A percentile compares a stretch with the other conserved stretches of the same genome.
These are phyloP conservation scores for Stratiomys singularior DNA, from an alignment of 2,888 invertebrate species.

Conservation along the genomic window DNA sequence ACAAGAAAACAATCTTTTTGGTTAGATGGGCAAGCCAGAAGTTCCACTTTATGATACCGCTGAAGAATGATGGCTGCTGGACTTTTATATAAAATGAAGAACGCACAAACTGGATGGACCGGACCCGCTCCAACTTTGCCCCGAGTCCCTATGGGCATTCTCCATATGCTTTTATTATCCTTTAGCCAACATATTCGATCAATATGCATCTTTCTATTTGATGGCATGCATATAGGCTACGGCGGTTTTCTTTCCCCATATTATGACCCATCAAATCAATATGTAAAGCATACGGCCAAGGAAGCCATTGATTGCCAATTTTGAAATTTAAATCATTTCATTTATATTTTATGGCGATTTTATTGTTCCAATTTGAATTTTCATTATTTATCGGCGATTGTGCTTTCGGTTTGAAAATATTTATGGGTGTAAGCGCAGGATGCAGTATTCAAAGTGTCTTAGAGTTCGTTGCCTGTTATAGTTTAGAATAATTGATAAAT, in stretches of 20 bases:
- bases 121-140: neutral
- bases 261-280: too few relatives aligned
- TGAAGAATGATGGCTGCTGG: conserved; percentile 38
- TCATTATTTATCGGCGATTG: conserved; percentile 26
- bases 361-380: conserved; percentile 53
- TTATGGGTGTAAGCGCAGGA: too few relatives aligned
- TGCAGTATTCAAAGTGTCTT: too few relatives aligned
- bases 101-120: neutral
- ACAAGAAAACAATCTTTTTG: conserved; percentile 19
- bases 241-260: too few relatives aligned
- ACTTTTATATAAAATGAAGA: conserved; percentile 45
- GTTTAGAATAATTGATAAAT: too few relatives aligned
- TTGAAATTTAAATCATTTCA: conserved; percentile 52
- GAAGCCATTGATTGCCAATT: conserved; percentile 52
- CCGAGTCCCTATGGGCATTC: neutral
- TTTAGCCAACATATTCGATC: conserved; percentile 5
- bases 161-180: conserved; percentile 5
- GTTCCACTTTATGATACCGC: conserved; percentile 37
- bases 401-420: neutral
- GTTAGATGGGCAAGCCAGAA: neutral
- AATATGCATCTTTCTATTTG: neutral
- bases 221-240: conserved; percentile 15
- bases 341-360: conserved; percentile 53
- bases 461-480: too few relatives aligned
- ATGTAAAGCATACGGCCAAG: conserved; percentile 47